Evolutionary conservation across 2,113 vertebrate species (phyloP).

Genomic region (Ammospiza nelsoni): DNA sequence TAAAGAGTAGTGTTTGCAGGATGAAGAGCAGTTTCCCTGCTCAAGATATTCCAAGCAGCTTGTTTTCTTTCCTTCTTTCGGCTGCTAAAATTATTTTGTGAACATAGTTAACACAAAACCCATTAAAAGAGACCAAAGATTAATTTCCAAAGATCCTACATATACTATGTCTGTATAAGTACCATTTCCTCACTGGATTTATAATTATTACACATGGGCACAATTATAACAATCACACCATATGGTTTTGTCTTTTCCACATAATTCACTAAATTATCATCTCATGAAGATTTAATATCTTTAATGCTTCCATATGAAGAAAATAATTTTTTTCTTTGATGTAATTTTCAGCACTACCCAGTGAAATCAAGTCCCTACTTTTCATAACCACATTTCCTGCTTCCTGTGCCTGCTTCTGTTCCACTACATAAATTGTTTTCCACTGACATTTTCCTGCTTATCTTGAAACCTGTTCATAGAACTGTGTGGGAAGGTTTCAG

Average conservation of each 20-base stretch:
- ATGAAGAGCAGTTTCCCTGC: not conserved
- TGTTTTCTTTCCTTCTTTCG: not conserved
- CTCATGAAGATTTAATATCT: not conserved
- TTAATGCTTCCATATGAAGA: not conserved
- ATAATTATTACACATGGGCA: not conserved
- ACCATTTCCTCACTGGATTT: not conserved
- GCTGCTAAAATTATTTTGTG: not conserved
- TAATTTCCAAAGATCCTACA: not conserved
- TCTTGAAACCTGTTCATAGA: not conserved
- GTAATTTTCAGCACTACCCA: not conserved
- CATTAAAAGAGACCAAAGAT: not conserved
- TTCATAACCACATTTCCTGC: not conserved
- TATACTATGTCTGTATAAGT: not conserved
- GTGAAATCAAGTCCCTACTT: not conserved
- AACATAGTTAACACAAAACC: not conserved
- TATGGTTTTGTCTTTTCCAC: not conserved
- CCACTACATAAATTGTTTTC: accelerated
- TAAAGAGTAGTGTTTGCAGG: not conserved
- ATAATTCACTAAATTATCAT: not conserved
- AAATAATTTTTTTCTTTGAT: not conserved
- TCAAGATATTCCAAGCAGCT: not conserved
- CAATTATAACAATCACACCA: not conserved
- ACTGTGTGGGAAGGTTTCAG: not conserved
- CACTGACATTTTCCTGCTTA: not conserved
- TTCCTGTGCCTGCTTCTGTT: not conserved